Evolutionary conservation across 2,797 vertebrate genomes (phyloP), one percentile per base, ranked within the genome.

Genomic region (Ceyx erithaca): DNA sequence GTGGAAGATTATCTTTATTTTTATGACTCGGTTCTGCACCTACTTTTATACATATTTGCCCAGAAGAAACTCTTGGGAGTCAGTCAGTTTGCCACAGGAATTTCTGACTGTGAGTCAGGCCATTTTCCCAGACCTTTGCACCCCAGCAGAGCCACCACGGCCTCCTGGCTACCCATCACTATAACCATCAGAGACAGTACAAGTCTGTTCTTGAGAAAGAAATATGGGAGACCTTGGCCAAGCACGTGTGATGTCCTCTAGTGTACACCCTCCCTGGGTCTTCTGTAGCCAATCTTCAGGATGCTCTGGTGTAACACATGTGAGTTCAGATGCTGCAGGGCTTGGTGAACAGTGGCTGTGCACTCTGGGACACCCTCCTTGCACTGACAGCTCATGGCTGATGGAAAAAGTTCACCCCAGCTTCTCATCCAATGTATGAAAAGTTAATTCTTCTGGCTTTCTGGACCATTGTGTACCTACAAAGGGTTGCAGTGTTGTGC

Each of bases 381-480:
- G 41, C 23, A 5, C 46, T 68, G 67, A 23, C 61, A 61, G 71
- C 41, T 33, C 13, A 1, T 19, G 66, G 58, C 43, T 64, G 49
- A 41, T 37, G 69, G 69, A 19, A 80, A 76, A 66, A 26, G 54
- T 80, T 89, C 62, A 28, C 43, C 25, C 20, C 46, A 22, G 31
- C 66, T 86, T 80, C 71, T 80, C 37, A 33, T 80, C 31, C 76
- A 66, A 0, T 12, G 33, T 12, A 68, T 58, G 43, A 80, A 81
- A 55, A 81, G 84, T 67, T 63, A 54, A 80, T 93, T 91, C 80
- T 93, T 80, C 33, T 70, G 79, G 37, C 46, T 91, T 80, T 58
- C 75, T 48, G 71, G 54, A 46, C 78, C 0, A 0, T 37, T 90
- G 66, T 90, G 18, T 31, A 12, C 30, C 61, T 84, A 33, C 21